phyloP scores from a whole-genome alignment of 2,113 vertebrate species.

The Pterocles burchelli region DNA sequence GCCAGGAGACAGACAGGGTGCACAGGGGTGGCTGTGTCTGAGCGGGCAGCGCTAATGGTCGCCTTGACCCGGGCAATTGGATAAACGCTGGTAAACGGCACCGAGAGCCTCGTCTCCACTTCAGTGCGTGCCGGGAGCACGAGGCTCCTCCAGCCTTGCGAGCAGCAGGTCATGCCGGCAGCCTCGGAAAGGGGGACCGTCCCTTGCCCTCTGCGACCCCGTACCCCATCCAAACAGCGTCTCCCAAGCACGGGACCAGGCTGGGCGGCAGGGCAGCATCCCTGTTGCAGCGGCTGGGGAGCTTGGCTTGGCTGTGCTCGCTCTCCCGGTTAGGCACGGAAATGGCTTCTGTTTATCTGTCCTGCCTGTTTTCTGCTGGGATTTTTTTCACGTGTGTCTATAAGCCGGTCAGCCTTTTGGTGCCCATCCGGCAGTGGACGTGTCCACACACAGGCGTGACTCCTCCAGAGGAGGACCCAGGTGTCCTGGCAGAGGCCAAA shows the following conservation, averaged over 20 bases:
- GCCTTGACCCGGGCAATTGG: neutral
- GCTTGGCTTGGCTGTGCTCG: neutral
- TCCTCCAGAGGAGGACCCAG: neutral
- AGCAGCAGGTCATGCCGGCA: neutral
- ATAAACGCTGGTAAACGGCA: slow-evolving; percentile 40
- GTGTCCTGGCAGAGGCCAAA: neutral
- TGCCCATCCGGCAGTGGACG: neutral
- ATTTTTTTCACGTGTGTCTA: neutral
- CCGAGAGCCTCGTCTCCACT: neutral
- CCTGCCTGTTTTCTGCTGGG: neutral
- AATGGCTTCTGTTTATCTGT: neutral
- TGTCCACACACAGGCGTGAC: neutral
- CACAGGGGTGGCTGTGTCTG: neutral
- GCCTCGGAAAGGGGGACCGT: neutral
- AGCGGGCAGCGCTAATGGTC: neutral
- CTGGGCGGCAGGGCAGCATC: neutral
- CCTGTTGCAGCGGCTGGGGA: neutral
- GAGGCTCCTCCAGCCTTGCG: neutral
- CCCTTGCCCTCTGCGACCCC: too few species aligned
- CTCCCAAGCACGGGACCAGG: neutral
- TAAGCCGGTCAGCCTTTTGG: neutral
- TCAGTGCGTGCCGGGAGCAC: neutral
- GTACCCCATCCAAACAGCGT: too few species aligned
- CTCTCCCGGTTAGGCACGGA: neutral
- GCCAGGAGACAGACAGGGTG: neutral